Evolutionary conservation across 1,140 invertebrate genomes (phyloP).

Genomic region (Cataglyphis hispanica): DNA sequence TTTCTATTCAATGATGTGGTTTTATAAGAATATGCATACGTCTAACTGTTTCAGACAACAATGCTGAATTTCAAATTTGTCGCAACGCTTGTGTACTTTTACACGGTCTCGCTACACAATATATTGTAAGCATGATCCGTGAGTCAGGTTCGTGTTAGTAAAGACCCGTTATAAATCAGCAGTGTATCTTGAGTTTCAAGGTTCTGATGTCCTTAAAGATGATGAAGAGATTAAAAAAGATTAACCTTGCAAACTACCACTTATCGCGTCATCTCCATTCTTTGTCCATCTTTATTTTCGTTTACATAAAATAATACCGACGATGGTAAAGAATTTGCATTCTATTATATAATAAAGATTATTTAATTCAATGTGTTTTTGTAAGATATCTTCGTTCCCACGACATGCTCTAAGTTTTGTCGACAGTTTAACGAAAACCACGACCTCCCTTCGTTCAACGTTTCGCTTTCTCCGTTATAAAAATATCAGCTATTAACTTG

Average conservation of each 20-base stretch:
- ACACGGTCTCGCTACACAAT: background rate
- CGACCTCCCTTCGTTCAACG: slow-evolving; percentile 25
- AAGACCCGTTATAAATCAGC: slow-evolving; percentile 54
- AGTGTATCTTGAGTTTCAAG: slow-evolving; percentile 32
- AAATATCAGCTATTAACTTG: slow-evolving; percentile 51
- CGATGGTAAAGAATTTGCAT: background rate
- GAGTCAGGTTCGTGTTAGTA: slow-evolving; percentile 13
- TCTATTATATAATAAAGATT: background rate
- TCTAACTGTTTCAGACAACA: slow-evolving; percentile 36
- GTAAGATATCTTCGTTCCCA: background rate
- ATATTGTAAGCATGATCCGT: slow-evolving; percentile 39
- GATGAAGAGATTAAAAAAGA: background rate
- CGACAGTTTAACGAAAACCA: slow-evolving; percentile 16
- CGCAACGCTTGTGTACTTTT: slow-evolving; percentile 7
- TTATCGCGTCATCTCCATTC: slow-evolving; percentile 11
- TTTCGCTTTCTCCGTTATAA: slow-evolving; percentile 41
- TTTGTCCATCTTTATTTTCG: background rate
- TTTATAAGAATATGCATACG: slow-evolving; percentile 11
- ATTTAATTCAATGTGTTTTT: slow-evolving; percentile 4
- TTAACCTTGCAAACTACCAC: background rate
- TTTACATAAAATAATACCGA: background rate
- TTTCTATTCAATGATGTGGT: slow-evolving; percentile 3
- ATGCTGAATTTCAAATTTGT: slow-evolving; percentile 22
- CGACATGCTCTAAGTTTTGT: slow-evolving; percentile 17
- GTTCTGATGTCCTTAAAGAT: background rate